Evolutionary conservation across 2,888 invertebrate species (phyloP), one percentile per base, ranked within the genome.

Genomic region (Aphidoletes aphidimyza): DNA sequence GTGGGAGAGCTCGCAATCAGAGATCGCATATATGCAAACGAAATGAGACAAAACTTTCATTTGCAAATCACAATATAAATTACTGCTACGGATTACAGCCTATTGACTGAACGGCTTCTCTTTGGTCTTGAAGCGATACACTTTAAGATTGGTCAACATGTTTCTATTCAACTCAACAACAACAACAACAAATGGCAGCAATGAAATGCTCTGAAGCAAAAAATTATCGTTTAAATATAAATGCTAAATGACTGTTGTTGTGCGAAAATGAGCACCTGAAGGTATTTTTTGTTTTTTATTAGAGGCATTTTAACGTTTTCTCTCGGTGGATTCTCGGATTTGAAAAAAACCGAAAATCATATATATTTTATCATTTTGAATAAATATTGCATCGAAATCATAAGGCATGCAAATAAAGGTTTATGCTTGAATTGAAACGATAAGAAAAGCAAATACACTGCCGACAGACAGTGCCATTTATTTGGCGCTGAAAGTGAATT

Each of bases 161-260:
- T 39, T 39, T 39, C 39, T 39, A 8, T 39, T 39, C 39, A 8
- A 8, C 39, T 39, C 11, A 11, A 8, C 69, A 11, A 5, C 30
- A 30, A 30, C 39, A 22, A 69, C 26, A 69, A 14, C 69, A 30
- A 22, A 54, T 22, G 22, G n/a, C n/a, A n/a, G n/a, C n/a, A n/a
- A n/a, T 54, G 8, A 22, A 54, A 54, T 54, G 26, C 69, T 17
- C 14, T 69, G 11, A 69, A 30, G 69, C 17, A 69, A 5, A 34
- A 69, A 30, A 69, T 69, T 30, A 69, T 14, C 69, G 34, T 69
- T 69, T 26, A 69, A 69, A 69, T 69, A 3, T 3, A n/a, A n/a
- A 30, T 69, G 17, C 69, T 69, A 69, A 69, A 69, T 69, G 69
- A 69, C 69, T 26, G 69, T 69, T 69, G 69, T 69, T 69, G 69